Base-by-base conservation (phyloP, 2,797 vertebrate genomes). In the Tangara arthus region DNA sequence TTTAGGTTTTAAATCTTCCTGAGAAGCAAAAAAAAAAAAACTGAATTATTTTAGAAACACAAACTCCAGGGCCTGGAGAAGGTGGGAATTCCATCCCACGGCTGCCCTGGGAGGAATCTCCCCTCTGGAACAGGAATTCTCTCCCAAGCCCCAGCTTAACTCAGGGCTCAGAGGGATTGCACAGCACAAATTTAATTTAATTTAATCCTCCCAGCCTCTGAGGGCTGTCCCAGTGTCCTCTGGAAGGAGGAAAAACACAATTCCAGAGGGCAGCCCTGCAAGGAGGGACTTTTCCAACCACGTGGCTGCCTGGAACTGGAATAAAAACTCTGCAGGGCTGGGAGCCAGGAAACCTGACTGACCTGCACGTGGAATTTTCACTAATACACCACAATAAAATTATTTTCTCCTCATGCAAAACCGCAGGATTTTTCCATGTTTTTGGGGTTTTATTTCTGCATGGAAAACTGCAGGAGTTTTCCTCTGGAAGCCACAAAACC, bases 221-320 rank as follows among this genome's bases (percentile, higher is more conserved):
- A 27, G 35, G 24, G 63, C 19, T 2, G 34, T 32, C 20, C 49
- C 47, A 49, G 47, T 27, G 47, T 6, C 26, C 26, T 44, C 52
- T 12, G 32, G 32, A 44, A 65, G 3, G 39, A 69, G 30, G n/a
- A 22, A 19, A 87, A 89, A 18, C 1, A 1, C 72, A 55, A 11
- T 26, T 56, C 65, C 91, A 75, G 70, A 46, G n/a, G 70, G 34
- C 47, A 53, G 75, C 72, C 64, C 80, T 20, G 65, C 26, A 41
- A 27, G 16, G 66, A 65, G 26, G 6, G 41, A 49, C 53, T 87
- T 82, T 73, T 94, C 79, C 94, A 90, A 37, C 71, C 59, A 1
- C 19, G 9, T 66, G 91, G 90, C 89, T 91, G 93, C 91, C 93
- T 94, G 85, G 82, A 91, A 80, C 39, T 39, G 49, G 39, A 87